Evolutionary conservation across 2,797 vertebrate genomes (phyloP).

Genomic region (Podarcis siculus): DNA sequence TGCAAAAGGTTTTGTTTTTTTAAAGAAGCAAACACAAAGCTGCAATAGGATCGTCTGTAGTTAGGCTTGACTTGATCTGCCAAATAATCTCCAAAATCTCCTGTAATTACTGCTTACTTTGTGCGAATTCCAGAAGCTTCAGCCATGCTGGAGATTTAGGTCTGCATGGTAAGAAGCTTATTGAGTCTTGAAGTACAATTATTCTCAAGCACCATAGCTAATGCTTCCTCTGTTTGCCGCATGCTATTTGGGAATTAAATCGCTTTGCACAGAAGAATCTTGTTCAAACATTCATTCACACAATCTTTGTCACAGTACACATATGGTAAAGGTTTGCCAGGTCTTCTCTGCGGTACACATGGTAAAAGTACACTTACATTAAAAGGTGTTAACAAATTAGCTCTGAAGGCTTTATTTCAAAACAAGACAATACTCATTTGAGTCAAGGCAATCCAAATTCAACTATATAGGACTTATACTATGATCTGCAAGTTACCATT

Average conservation of each 20-base stretch:
- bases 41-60: slow-evolving; percentile 40
- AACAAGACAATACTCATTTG: neutral
- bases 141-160: slow-evolving; percentile 26
- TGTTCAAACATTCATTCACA: neutral
- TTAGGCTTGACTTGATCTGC: slow-evolving; percentile 18
- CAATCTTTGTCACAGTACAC: neutral
- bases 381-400: neutral
- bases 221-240: slow-evolving; percentile 42
- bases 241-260: slow-evolving; percentile 10
- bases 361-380: neutral
- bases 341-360: neutral
- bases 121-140: slow-evolving; percentile 52
- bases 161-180: slow-evolving; percentile 63
- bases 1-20: slow-evolving; percentile 26
- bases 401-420: neutral
- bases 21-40: slow-evolving; percentile 17
- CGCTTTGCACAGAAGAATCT: neutral
- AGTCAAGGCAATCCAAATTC: neutral
- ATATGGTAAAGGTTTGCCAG: neutral
- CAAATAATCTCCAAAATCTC: slow-evolving; percentile 47
- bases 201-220: slow-evolving; percentile 42
- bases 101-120: slow-evolving; percentile 57
- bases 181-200: slow-evolving; percentile 45
- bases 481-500: neutral
- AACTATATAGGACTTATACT: neutral